These are phyloP conservation scores for Saccopteryx leptura DNA, from an alignment of 2,113 vertebrate genomes.

Conservation along the genomic window DNA sequence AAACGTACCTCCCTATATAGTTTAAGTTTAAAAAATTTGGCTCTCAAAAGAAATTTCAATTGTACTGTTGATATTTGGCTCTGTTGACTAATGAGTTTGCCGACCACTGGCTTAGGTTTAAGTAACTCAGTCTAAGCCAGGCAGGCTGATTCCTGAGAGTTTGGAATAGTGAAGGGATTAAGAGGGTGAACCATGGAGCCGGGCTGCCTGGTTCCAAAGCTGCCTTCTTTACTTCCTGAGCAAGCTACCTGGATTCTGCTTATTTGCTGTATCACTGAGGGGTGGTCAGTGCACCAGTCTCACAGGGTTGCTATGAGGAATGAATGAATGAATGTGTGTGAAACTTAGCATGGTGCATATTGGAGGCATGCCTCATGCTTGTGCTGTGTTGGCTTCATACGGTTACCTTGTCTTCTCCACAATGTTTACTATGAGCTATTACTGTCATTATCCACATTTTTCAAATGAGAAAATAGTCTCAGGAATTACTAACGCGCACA, in stretches of 20 bases:
- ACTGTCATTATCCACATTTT: not conserved
- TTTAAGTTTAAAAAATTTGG: no score
- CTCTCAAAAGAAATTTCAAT: no score
- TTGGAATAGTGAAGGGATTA: not conserved
- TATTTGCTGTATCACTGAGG: no score
- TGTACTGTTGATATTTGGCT: no score
- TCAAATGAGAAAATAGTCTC: not conserved
- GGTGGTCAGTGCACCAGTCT: accelerated
- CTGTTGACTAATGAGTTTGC: no score
- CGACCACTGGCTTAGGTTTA: not conserved
- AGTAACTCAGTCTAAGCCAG: not conserved
- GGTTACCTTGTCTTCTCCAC: not conserved
- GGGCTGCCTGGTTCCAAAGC: not conserved
- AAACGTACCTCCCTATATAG: no score
- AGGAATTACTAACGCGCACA: not conserved
- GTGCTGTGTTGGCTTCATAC: not conserved
- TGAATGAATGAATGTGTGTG: not conserved
- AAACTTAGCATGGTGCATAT: not conserved
- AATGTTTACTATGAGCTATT: not conserved
- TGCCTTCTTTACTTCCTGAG: not conserved
- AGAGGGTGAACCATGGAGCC: not conserved
- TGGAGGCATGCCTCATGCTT: not conserved
- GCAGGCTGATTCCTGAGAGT: not conserved
- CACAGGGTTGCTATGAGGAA: not conserved
- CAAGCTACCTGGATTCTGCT: not conserved